Evolutionary conservation across 2,113 vertebrate genomes (phyloP).

Genomic region (Vulpes lagopus): DNA sequence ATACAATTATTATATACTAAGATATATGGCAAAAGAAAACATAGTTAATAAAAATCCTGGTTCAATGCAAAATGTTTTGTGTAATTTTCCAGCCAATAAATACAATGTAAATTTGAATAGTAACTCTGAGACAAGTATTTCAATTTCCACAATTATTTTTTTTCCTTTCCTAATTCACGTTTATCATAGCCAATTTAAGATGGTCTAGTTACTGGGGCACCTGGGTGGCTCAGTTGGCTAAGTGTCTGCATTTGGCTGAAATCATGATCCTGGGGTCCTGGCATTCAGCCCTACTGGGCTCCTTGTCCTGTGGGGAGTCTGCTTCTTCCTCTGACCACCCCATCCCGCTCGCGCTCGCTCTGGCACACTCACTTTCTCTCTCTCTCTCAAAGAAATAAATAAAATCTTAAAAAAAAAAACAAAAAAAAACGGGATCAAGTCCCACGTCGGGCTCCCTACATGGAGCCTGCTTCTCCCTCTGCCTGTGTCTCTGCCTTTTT

Average conservation of each 20-base stretch:
- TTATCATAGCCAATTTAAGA: constrained; percentile 9
- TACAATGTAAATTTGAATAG: background rate
- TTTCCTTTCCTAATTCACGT: background rate
- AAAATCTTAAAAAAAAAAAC: background rate
- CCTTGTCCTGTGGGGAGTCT: background rate
- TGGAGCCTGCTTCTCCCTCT: too few relatives aligned
- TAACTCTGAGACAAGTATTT: background rate
- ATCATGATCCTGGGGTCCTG: background rate
- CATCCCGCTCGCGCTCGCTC: accelerated
- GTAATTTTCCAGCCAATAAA: background rate
- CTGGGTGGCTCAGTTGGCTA: background rate
- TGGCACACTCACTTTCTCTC: background rate
- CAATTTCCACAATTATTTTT: background rate
- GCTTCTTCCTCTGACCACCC: background rate
- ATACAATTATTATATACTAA: background rate
- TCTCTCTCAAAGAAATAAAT: background rate
- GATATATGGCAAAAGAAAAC: background rate
- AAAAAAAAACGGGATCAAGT: too few relatives aligned
- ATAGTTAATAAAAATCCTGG: background rate
- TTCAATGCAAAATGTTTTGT: constrained; percentile 5
- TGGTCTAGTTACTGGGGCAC: background rate
- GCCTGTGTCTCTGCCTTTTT: too few relatives aligned
- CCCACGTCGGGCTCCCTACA: too few relatives aligned
- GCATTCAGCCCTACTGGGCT: background rate
- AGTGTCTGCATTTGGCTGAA: background rate